Base-by-base conservation (phyloP, 2,888 invertebrate species). In the Aphelenchoides bicaudatus region DNA sequence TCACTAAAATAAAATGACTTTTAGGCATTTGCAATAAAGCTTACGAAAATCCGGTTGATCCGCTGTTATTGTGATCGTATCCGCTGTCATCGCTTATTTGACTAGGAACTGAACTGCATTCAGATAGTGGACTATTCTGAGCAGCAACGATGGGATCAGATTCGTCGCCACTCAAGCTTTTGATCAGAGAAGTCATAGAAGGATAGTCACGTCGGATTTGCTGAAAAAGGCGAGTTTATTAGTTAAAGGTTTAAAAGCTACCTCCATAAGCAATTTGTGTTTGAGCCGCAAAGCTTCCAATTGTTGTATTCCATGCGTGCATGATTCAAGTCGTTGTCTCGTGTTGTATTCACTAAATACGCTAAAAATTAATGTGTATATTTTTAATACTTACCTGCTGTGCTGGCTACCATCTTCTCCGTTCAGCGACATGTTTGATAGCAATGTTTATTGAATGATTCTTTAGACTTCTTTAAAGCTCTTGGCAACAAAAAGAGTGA, bases 211-310 rank as follows among this genome's bases (percentile, higher is more conserved):
- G 52, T 2, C 52, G 52, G 13, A 51, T n/a, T 38, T 51, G 52
- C 28, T 43, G 16, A 43, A 43, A 43, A n/a, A n/a, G 3, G 13
- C 27, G 28, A 27, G 3, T 27, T 2, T 3, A 27, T n/a, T 25
- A 10, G n/a, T 34, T 34, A 34, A n/a, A n/a, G 8, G 8, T 34
- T 34, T 34, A 8, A 34, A 34, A 34, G 8, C n/a, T 43, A 43
- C 43, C 46, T 57, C 54, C 37, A 57, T 57, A 10, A 57, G 39
- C 29, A 56, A 28, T 10, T 56, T 57, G 57, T 57, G 57, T 28
- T 57, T 57, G 2, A 55, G 39, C 13, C 57, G 50, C 5, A 57
- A 13, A 16, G 52, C 57, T n/a, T 57, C 57, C 39, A 57, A 34
- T 31, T 57, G 57, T 29, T 57, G 56, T 28, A 57, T 57, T 6